Conservation (phyloP, 2,113 vertebrate species). For the Empidonax traillii region DNA sequence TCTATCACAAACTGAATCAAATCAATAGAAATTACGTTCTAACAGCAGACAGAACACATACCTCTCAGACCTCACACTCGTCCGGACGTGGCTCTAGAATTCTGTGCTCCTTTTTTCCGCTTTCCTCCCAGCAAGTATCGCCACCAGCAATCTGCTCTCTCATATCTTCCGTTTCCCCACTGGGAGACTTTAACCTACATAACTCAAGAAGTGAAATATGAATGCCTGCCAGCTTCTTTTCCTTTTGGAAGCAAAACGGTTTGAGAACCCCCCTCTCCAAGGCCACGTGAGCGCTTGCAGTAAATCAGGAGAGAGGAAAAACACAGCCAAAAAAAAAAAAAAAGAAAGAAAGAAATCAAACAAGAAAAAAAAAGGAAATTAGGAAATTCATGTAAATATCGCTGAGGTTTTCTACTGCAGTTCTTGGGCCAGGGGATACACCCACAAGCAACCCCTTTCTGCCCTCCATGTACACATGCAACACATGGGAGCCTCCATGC, state of each 20-base stretch:
- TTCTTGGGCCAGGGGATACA: not conserved
- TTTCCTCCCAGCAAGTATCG: not conserved
- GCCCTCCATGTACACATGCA: not conserved
- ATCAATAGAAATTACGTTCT: not conserved
- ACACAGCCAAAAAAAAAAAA: not conserved
- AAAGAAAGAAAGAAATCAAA: not conserved
- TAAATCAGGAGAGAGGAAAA: conserved; percentile 48
- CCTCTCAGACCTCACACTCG: conserved; percentile 27
- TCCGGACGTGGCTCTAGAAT: not conserved
- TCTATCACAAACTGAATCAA: not conserved
- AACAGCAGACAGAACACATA: conserved; percentile 41
- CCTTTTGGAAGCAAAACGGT: conserved; percentile 61
- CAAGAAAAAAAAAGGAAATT: not conserved
- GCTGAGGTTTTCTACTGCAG: conserved; percentile 37
- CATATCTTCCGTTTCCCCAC: conserved; percentile 59
- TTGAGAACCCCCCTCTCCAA: conserved; percentile 68
- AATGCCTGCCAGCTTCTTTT: conserved; percentile 62
- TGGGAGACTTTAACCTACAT: conserved; percentile 69
- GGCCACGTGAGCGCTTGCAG: conserved; percentile 64
- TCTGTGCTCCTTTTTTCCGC: not conserved
- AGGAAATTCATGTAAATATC: not conserved
- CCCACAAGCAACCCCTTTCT: not conserved
- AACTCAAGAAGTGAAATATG: conserved; percentile 59
- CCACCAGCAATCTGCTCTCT: conserved; percentile 61
- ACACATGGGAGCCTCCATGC: accelerated